Evolutionary conservation across 2,888 invertebrate genomes (phyloP).

Genomic region (Thereva nobilitata): DNA sequence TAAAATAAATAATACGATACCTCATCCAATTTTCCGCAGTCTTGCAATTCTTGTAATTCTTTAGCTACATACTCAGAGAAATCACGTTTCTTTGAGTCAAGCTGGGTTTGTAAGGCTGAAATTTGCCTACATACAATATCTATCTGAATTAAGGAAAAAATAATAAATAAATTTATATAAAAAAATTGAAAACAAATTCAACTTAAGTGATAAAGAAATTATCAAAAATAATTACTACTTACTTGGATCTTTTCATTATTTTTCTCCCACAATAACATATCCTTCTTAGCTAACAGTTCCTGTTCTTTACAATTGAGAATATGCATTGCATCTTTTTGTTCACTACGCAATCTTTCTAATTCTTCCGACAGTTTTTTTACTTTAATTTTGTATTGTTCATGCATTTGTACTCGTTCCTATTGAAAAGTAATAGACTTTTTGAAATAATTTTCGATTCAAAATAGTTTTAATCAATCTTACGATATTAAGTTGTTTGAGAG

Average conservation of each 20-base stretch:
- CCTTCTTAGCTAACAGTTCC: conserved; percentile 55
- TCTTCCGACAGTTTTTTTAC: conserved; percentile 59
- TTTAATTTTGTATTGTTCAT: conserved; percentile 57
- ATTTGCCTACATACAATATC: conserved; percentile 68
- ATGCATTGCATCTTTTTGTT: conserved; percentile 62
- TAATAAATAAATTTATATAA: conserved; percentile 53
- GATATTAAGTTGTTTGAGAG: conserved; percentile 64
- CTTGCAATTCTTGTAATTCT: conserved; percentile 61
- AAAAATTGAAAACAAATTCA: conserved; percentile 45
- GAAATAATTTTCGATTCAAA: neutral
- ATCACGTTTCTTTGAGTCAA: conserved; percentile 62
- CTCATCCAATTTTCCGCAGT: conserved; percentile 61
- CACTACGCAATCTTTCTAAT: conserved; percentile 58
- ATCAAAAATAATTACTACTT: conserved; percentile 30
- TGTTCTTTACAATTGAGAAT: conserved; percentile 63
- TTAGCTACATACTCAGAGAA: conserved; percentile 61
- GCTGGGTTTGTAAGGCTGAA: conserved; percentile 62
- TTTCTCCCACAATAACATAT: conserved; percentile 58
- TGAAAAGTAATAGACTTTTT: conserved; percentile 39
- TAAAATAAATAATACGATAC: conserved; percentile 47
- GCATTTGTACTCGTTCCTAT: conserved; percentile 61
- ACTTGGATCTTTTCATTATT: conserved; percentile 59
- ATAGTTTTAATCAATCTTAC: conserved; percentile 44
- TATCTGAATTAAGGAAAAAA: conserved; percentile 61
- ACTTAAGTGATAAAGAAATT: conserved; percentile 44